These are phyloP conservation scores for Lithobates sylvaticus DNA, from an alignment of 2,797 vertebrate species.

Conservation along the genomic window DNA sequence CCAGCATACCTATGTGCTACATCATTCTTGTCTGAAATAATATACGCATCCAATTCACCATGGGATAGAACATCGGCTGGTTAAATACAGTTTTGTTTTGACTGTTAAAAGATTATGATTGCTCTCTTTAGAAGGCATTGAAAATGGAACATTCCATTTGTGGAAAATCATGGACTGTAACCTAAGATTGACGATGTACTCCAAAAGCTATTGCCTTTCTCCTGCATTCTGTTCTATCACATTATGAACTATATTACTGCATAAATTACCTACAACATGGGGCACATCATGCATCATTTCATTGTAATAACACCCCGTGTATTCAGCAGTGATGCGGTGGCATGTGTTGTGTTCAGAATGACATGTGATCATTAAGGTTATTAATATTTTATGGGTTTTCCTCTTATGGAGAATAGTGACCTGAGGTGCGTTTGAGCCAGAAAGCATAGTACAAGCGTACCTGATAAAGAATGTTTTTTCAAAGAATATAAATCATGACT, in stretches of 20 bases:
- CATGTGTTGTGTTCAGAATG: constrained; percentile 3
- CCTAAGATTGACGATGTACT: constrained; percentile 23
- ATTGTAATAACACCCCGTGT: constrained; percentile 32
- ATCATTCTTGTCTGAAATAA: constrained; percentile 33
- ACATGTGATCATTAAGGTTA: constrained; percentile 14
- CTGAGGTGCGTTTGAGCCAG: background rate
- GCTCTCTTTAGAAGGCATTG: constrained; percentile 29
- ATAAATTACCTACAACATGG: constrained; percentile 20
- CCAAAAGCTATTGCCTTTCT: constrained; percentile 28
- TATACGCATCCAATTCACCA: constrained; percentile 9
- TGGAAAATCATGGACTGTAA: constrained; percentile 41
- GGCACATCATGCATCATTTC: constrained; percentile 22
- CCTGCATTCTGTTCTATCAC: constrained; percentile 29
- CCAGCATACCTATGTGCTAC: constrained; percentile 14
- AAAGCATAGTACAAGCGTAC: background rate
- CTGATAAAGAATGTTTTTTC: background rate
- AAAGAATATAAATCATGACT: background rate
- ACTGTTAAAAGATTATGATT: constrained; percentile 11
- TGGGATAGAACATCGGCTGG: constrained; percentile 29
- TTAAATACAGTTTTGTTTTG: constrained; percentile 6
- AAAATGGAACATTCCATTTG: constrained; percentile 46
- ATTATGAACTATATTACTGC: constrained; percentile 11
- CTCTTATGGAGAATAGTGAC: background rate
- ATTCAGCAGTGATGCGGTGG: constrained; percentile 6
- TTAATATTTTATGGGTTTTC: background rate